These are phyloP conservation scores for Galaxias olidus DNA, from an alignment of 2,797 vertebrate genomes.

Conservation along the genomic window DNA sequence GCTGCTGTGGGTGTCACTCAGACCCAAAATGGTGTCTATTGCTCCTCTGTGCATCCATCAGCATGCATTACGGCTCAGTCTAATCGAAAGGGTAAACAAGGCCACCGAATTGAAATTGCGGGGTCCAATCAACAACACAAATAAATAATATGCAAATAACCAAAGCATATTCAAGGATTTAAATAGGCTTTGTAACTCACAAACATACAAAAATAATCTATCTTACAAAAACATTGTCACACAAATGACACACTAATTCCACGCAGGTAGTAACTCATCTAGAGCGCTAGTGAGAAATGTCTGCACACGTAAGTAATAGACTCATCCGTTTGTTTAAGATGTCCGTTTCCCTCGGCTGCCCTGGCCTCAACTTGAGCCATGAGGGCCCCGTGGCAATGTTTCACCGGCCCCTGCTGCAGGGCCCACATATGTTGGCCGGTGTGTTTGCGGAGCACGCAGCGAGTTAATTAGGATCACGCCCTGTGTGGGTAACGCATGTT, in stretches of 20 bases:
- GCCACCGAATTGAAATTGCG: neutral
- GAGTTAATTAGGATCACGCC: conserved; percentile 66
- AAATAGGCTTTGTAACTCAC: too few species aligned
- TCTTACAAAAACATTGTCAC: too few species aligned
- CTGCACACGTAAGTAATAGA: neutral
- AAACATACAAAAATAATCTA: too few species aligned
- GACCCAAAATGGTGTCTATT: neutral
- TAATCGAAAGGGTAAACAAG: conserved; percentile 1
- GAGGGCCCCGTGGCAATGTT: neutral
- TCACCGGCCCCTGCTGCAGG: conserved; percentile 39
- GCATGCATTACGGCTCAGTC: neutral
- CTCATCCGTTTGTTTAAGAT: neutral
- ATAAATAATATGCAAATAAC: neutral
- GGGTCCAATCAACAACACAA: conserved; percentile 8
- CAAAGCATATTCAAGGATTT: too few species aligned
- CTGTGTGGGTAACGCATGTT: conserved; percentile 56
- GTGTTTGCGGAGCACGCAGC: conserved; percentile 49
- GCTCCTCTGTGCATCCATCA: neutral
- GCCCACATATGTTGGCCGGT: conserved; percentile 20
- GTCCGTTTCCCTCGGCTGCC: neutral
- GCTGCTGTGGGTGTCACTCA: conserved; percentile 11
- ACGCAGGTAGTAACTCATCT: too few species aligned
- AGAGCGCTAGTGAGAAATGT: too few species aligned
- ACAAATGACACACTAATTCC: too few species aligned
- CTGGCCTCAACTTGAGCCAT: neutral